Conservation (phyloP, 2,113 vertebrate genomes). For the Gasterosteus aculeatus region DNA sequence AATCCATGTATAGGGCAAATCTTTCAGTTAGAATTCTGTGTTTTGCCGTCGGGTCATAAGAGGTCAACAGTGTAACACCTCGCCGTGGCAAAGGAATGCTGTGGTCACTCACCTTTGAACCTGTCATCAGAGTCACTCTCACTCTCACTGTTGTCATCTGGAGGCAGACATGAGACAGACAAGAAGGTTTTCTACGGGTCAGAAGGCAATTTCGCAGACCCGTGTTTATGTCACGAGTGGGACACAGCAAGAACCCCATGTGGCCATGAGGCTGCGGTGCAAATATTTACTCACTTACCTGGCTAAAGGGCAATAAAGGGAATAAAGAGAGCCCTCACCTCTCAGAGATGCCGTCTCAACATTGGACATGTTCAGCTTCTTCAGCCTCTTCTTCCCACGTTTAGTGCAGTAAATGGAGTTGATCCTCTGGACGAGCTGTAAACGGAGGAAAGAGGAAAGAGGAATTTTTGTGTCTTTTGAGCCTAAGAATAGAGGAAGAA, state of each 20-base stretch:
- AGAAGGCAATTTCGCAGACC: conserved; percentile 49
- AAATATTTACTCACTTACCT: conserved; percentile 65
- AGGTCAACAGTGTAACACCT: not conserved
- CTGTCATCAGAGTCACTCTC: conserved; percentile 99
- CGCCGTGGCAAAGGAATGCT: conserved; percentile 7
- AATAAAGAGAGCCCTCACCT: conserved; percentile 83
- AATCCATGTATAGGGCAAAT: conserved; percentile 17
- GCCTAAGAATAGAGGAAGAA: conserved; percentile 40
- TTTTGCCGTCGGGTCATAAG: conserved; percentile 2
- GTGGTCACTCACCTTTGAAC: conserved; percentile 93
- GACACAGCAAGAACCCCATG: conserved; percentile 23
- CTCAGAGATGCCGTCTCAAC: conserved; percentile 92
- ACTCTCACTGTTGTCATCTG: conserved; percentile 99
- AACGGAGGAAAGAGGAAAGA: conserved; percentile 48
- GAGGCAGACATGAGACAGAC: conserved; percentile 74
- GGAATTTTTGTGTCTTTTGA: conserved; percentile 48
- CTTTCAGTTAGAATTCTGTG: conserved; percentile 20
- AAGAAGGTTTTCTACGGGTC: conserved; percentile 48
- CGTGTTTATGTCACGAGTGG: conserved; percentile 40
- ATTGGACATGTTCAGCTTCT: conserved; percentile 94
- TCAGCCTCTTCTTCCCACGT: conserved; percentile 97
- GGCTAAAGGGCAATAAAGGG: conserved; percentile 25
- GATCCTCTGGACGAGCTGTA: conserved; percentile 96
- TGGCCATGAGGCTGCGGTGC: conserved; percentile 48
- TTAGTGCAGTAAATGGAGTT: conserved; percentile 98